Percentiles rank a stretch among this genome's conserved stretches.
Conservation (phyloP, 2,113 vertebrate species). For the Stercorarius parasiticus region DNA sequence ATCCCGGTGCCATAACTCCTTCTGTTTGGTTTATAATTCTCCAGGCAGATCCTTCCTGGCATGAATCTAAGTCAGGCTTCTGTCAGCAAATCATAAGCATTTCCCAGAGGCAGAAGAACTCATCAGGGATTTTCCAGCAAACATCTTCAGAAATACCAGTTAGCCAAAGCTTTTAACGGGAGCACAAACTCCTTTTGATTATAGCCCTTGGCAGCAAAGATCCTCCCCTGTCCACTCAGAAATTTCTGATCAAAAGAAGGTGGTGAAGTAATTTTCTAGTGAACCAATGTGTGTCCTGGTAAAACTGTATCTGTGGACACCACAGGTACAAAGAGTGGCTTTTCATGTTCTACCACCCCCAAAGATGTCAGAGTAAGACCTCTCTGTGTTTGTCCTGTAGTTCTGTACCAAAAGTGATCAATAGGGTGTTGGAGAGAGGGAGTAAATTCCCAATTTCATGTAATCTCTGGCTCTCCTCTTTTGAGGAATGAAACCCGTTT, state of each 20-base stretch:
- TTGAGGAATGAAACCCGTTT: neutral
- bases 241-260: neutral
- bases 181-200: neutral
- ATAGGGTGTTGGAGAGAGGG: neutral
- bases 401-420: neutral
- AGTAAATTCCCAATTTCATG: neutral
- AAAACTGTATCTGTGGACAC: neutral
- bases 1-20: neutral
- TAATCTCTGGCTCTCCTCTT: neutral
- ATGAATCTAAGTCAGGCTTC: neutral
- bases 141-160: neutral
- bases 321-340: neutral
- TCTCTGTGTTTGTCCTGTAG: neutral
- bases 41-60: neutral
- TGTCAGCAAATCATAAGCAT: neutral
- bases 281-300: neutral
- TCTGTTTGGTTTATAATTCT: neutral
- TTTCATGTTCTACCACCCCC: neutral
- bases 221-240: neutral
- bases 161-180: neutral
- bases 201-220: neutral
- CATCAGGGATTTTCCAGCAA: neutral
- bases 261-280: neutral
- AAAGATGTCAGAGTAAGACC: neutral
- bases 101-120: neutral